These are phyloP conservation scores for Pollicipes pollicipes DNA, from an alignment of 1,140 invertebrate species.

Conservation along the genomic window DNA sequence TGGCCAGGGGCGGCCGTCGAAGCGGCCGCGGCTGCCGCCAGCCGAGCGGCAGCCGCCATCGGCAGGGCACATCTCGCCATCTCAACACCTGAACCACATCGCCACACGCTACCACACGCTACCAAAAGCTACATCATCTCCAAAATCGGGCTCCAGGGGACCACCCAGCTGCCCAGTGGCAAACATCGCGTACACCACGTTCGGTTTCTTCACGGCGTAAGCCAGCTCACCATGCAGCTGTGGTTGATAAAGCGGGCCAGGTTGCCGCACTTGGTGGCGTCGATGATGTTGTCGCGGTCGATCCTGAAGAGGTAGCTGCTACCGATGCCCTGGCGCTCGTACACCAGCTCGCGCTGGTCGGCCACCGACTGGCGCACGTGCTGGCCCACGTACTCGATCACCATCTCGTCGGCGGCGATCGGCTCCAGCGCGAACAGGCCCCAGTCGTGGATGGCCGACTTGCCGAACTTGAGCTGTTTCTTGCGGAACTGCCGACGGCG, in stretches of 20 bases:
- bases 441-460: conserved; percentile 98
- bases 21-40: too few species aligned
- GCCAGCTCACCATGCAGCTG: conserved; percentile 92
- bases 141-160: too few species aligned
- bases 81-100: too few species aligned
- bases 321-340: conserved; percentile 90
- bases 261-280: conserved; percentile 96
- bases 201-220: too few species aligned
- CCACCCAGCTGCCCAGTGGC: too few species aligned
- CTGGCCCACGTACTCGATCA: conserved; percentile 98
- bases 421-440: conserved; percentile 96
- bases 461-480: conserved; percentile 92
- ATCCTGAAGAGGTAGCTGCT: conserved; percentile 96
- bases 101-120: too few species aligned
- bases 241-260: conserved; percentile 98
- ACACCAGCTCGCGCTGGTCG: conserved; percentile 82
- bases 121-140: too few species aligned
- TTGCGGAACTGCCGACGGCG: conserved; percentile 62
- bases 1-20: too few species aligned
- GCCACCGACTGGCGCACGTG: conserved; percentile 85
- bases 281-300: conserved; percentile 91
- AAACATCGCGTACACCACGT: too few species aligned
- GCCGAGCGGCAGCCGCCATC: too few species aligned
- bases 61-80: too few species aligned
- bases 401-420: conserved; percentile 97